Evolutionary conservation across 2,797 vertebrate genomes (phyloP).

Genomic region (Anniella stebbinsi): DNA sequence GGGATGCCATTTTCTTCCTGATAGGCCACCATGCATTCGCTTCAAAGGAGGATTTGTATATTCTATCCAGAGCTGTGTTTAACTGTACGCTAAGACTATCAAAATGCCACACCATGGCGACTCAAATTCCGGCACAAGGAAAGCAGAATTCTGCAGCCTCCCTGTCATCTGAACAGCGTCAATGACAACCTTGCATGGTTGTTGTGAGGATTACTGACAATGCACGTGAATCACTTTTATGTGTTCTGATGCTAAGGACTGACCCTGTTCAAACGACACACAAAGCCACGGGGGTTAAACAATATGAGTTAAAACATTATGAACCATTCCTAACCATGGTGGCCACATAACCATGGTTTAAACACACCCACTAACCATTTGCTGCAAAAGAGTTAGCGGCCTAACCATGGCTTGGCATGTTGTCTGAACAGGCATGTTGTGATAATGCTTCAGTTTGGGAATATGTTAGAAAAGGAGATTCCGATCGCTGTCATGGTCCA

Average conservation of each 20-base stretch:
- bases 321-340: no score
- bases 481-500: neutral
- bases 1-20: no score
- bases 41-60: neutral
- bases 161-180: neutral
- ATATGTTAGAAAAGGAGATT: neutral
- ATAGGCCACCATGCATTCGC: neutral
- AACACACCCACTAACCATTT: no score
- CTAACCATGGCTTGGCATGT: no score
- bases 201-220: neutral
- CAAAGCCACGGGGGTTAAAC: no score
- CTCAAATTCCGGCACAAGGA: neutral
- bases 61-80: neutral
- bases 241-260: neutral
- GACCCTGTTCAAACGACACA: no score
- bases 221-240: neutral
- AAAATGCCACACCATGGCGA: neutral
- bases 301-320: no score
- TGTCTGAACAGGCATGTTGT: no score
- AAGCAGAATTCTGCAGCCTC: no score
- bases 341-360: no score
- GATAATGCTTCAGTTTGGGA: constrained; percentile 18
- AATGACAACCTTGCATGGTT: neutral
- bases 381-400: no score
- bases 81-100: neutral